Base-by-base conservation (phyloP, 2,113 vertebrate species). In the Pardalotus punctatus region DNA sequence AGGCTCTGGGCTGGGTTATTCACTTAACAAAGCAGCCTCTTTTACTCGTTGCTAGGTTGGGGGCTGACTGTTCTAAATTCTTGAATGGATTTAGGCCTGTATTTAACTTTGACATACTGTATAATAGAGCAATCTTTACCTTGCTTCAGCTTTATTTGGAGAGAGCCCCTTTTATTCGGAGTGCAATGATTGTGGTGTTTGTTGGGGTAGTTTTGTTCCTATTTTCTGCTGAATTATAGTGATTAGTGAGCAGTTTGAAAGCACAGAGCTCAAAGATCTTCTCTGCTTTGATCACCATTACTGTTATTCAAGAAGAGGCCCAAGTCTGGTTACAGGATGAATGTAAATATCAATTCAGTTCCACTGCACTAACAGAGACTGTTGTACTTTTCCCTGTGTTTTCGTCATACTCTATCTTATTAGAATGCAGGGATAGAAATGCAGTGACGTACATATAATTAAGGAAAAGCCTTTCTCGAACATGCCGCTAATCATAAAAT, bases 211-310 rank as follows among this genome's bases (percentile, higher is more conserved):
- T 88, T 97, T 91, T 74, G 61, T 48, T 79, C 82, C 79, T 74
- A 86, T 92, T 96, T 96, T 77, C 84, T 87, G 40, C 69, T 81
- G 88, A 97, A 97, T 97, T 95, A 96, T 66, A 96, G 92, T 96
- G 86, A 96, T 96, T 91, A 92, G 76, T 48, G 80, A 90, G 72
- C 56, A 36, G 62, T 93, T 90, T 94, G 92, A 95, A 93, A 97
- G 72, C 81, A 72, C 58, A 20, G 7, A 81, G 72, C 78, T 94
- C 90, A 78, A 93, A 96, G 90, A 90, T 61, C 81, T 81, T 86
- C 94, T 87, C 76, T 96, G 72, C 66, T 97, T 90, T 97, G 93
- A 95, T 94, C 90, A 95, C 65, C 84, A 70, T 72, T 74, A 57
- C 91, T 86, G 60, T 83, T 88, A 91, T 74, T 94, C 61, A 91